Base-by-base conservation (phyloP, 2,888 invertebrate species). In the Parapristionchus giblindavisi region DNA sequence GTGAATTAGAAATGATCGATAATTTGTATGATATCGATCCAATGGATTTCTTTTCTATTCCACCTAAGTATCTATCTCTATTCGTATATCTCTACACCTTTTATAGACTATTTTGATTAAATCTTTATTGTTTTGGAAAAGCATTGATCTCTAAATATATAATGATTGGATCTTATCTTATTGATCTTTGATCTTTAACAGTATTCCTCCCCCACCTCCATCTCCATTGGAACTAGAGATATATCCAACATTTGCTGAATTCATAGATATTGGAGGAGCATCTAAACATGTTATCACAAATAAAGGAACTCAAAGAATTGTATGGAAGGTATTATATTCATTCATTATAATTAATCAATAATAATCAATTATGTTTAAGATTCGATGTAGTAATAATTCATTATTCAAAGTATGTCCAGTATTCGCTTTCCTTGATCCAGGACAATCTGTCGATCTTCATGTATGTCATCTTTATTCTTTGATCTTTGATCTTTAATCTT, bases 181-280 rank as follows among this genome's bases (percentile, higher is more conserved):
- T n/a, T n/a, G n/a, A n/a, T n/a, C 32, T 8, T 24, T 52, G 14
- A 48, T 66, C 24, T 51, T 29, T 76, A 79, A 40, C 63, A 80
- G 80, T 75, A 77, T 77, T 32, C 65, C 77, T 2, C 75, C 77
- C 4, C 63, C 72, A 21, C 75, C 75, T 56, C 75, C 75, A 43
- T 76, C 79, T 36, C 73, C 76, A 27, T 77, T 81, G 38, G 80
- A 78, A 14, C 61, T 83, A 43, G 77, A 79, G 65, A 76, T 83
- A 14, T 78, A 75, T 29, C 83, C 83, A 14, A 79, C 80, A 2
- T 79, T 81, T 32, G 83, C 83, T 61, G 81, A 83, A 63, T 83
- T 83, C 66, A 83, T 83, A 24, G 83, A 80, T 32, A 80, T 81
- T 48, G 83, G 83, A 8, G 83, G 83, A 32, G 83, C 83, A 3